Conservation (phyloP, 2,888 invertebrate species). For the Lutraria lutraria region DNA sequence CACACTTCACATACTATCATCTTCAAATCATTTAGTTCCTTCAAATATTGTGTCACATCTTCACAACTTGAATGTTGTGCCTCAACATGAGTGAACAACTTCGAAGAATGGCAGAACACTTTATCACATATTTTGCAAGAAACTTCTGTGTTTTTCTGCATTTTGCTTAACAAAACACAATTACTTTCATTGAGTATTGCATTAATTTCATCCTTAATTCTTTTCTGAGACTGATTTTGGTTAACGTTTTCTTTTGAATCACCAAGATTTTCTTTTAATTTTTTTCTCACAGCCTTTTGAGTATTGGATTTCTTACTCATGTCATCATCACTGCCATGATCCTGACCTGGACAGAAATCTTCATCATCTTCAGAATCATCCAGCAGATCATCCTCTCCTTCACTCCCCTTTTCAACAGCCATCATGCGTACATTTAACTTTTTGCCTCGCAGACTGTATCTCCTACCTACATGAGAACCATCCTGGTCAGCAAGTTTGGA, state of each 20-base stretch:
- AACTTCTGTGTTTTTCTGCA: slow-evolving; percentile 41
- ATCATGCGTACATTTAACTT: slow-evolving; percentile 72
- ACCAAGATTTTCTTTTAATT: not conserved
- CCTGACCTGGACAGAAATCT: not conserved
- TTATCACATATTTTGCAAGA: slow-evolving; percentile 75
- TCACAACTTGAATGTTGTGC: slow-evolving; percentile 66
- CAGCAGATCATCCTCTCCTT: slow-evolving; percentile 11
- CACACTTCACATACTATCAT: slow-evolving; percentile 69
- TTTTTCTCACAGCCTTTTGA: not conserved
- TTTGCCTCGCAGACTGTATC: slow-evolving; percentile 74
- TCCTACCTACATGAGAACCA: not conserved
- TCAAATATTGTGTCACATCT: slow-evolving; percentile 69
- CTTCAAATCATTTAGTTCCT: slow-evolving; percentile 68
- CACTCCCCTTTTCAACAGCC: slow-evolving; percentile 68
- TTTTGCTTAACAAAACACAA: slow-evolving; percentile 22
- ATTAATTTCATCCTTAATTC: slow-evolving; percentile 36
- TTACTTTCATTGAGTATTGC: slow-evolving; percentile 40
- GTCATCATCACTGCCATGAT: slow-evolving; percentile 36
- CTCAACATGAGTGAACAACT: slow-evolving; percentile 71
- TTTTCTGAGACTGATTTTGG: not conserved
- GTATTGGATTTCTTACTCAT: not conserved
- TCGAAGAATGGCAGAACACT: slow-evolving; percentile 73
- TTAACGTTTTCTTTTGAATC: slow-evolving; percentile 16
- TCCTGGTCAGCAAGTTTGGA: too few species aligned
- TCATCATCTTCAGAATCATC: slow-evolving; percentile 6